A percentile compares a stretch with the other conserved stretches of the same genome.
These are phyloP conservation scores for Apis laboriosa DNA, from an alignment of 1,140 invertebrate species.

Conservation along the genomic window DNA sequence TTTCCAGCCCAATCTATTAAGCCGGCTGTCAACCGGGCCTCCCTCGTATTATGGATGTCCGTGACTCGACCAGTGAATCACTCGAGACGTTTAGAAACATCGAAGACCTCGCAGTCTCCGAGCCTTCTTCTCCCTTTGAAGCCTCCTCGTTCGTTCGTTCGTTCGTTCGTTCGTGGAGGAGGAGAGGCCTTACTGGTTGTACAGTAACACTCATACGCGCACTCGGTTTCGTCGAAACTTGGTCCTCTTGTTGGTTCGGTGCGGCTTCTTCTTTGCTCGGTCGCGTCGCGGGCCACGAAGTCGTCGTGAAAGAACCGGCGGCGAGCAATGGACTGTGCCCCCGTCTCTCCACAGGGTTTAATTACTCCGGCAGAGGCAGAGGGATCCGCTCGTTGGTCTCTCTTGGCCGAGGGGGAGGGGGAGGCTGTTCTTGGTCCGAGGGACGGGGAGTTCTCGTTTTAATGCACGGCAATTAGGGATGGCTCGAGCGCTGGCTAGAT, in stretches of 20 bases:
- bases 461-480: conserved; percentile 29
- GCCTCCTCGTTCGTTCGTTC: no score
- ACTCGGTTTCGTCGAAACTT: conserved; percentile 19
- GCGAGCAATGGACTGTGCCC: not conserved
- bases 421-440: not conserved
- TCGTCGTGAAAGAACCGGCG: not conserved
- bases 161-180: no score
- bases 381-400: not conserved
- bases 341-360: conserved; percentile 3
- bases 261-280: not conserved
- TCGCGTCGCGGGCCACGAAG: not conserved
- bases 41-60: conserved; percentile 28
- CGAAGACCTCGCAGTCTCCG: not conserved
- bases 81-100: conserved; percentile 37
- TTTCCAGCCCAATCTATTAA: conserved; percentile 36
- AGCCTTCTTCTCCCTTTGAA: not conserved
- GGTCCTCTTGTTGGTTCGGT: no score
- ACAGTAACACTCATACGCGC: no score
- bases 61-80: conserved; percentile 23
- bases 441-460: conserved; percentile 15
- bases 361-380: conserved; percentile 18
- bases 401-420: not conserved
- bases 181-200: no score
- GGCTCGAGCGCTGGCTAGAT: not conserved
- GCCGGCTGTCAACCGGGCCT: conserved; percentile 1